These are phyloP conservation scores for Agelastica alni DNA, from an alignment of 2,888 invertebrate species.

Conservation along the genomic window DNA sequence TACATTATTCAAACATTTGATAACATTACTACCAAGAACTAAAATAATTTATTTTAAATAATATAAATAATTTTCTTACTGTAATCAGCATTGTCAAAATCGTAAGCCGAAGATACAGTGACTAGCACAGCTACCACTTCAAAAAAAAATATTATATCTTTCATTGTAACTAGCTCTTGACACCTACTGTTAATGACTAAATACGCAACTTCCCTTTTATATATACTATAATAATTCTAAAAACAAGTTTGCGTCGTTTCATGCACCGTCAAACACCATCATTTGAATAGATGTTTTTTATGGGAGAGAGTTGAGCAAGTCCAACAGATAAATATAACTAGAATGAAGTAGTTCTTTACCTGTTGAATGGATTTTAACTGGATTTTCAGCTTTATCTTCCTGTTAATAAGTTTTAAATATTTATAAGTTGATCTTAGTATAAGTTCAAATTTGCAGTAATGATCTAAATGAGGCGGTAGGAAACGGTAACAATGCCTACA, in stretches of 20 bases:
- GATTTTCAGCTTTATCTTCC: no score
- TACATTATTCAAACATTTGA: no score
- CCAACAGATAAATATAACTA: no score
- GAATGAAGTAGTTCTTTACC: no score
- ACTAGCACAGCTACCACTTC: slow-evolving; percentile 26
- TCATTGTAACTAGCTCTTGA: slow-evolving; percentile 34
- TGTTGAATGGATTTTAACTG: no score
- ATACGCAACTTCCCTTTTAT: slow-evolving; percentile 35
- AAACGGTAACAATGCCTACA: no score
- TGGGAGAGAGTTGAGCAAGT: slow-evolving; percentile 13
- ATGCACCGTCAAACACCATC: slow-evolving; percentile 6
- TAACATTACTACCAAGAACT: no score
- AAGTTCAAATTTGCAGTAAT: no score
- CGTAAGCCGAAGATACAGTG: slow-evolving; percentile 42
- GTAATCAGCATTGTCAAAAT: slow-evolving; percentile 49
- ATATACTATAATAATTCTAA: slow-evolving; percentile 34
- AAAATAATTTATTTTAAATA: slow-evolving; percentile 13
- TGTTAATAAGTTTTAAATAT: no score
- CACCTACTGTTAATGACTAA: slow-evolving; percentile 34
- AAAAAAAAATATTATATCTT: slow-evolving; percentile 31
- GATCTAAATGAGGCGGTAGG: no score
- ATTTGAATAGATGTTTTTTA: neutral
- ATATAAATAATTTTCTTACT: slow-evolving; percentile 45
- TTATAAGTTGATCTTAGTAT: no score
- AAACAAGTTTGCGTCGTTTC: slow-evolving; percentile 6